phyloP scores from a whole-genome alignment of 2,113 vertebrate species.

The Dromas ardeola region DNA sequence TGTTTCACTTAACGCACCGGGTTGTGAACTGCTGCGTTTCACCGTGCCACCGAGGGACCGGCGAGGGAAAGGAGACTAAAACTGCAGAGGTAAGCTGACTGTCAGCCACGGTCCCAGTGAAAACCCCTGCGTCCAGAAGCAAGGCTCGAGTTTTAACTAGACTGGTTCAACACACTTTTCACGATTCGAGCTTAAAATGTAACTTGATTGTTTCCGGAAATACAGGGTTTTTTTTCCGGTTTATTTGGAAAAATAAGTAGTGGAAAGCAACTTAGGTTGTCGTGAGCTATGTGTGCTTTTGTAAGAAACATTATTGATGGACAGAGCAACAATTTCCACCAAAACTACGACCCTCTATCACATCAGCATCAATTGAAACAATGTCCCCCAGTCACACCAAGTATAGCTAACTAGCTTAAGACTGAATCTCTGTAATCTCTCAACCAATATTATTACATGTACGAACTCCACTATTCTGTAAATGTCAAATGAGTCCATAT shows the following conservation, averaged over 20 bases:
- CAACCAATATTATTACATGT: neutral
- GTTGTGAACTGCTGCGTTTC: neutral
- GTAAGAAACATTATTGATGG: neutral
- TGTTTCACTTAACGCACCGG: fast-evolving
- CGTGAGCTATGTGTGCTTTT: neutral
- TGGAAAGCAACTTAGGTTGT: neutral
- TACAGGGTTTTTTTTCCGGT: fast-evolving
- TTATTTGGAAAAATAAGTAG: neutral
- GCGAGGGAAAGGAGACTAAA: neutral
- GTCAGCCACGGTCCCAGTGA: fast-evolving
- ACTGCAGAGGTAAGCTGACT: neutral
- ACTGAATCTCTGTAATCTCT: neutral
- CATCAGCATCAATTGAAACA: neutral
- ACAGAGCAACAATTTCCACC: neutral
- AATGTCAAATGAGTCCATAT: neutral
- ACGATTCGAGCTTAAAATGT: neutral
- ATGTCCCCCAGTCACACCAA: neutral
- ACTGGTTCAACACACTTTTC: fast-evolving
- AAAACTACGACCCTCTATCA: neutral
- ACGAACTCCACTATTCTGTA: neutral
- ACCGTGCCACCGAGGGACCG: neutral
- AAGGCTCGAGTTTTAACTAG: neutral
- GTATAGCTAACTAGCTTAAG: neutral
- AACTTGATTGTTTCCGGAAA: neutral
- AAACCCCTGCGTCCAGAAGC: neutral